A percentile compares a stretch with the other conserved stretches of the same genome.
These are phyloP conservation scores for Elgaria multicarinata DNA, from an alignment of 2,113 vertebrate genomes.

Conservation along the genomic window DNA sequence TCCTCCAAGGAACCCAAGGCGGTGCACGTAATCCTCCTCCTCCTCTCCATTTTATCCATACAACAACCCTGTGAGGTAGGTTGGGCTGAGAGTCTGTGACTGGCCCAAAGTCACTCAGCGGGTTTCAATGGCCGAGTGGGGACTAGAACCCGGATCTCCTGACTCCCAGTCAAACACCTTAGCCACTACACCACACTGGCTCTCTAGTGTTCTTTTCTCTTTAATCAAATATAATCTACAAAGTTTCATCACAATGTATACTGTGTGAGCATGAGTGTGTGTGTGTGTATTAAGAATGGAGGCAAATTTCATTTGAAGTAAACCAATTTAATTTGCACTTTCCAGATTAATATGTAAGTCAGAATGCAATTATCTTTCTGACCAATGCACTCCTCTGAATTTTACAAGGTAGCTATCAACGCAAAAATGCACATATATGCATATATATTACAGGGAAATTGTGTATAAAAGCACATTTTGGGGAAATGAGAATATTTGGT, in stretches of 20 bases:
- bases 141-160: too few relatives aligned
- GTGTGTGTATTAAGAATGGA: not conserved
- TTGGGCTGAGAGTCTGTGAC: too few relatives aligned
- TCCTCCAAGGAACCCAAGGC: too few relatives aligned
- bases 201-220: not conserved
- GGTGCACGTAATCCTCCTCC: too few relatives aligned
- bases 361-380: not conserved
- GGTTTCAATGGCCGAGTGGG: too few relatives aligned
- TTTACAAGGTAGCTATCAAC: not conserved
- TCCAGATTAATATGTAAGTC: not conserved
- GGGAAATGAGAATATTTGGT: too few relatives aligned
- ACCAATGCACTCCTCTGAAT: not conserved
- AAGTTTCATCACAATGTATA: constrained; percentile 23
- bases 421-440: not conserved
- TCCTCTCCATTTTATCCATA: too few relatives aligned
- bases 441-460: not conserved
- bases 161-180: too few relatives aligned
- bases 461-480: too few relatives aligned
- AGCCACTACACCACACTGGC: too few relatives aligned
- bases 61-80: too few relatives aligned
- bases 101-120: too few relatives aligned
- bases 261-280: not conserved
- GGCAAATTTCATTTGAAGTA: not conserved
- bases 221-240: constrained; percentile 33
- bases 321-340: not conserved